phyloP scores from a whole-genome alignment of 1,140 invertebrate species.

The Pseudomyrmex concolor region DNA sequence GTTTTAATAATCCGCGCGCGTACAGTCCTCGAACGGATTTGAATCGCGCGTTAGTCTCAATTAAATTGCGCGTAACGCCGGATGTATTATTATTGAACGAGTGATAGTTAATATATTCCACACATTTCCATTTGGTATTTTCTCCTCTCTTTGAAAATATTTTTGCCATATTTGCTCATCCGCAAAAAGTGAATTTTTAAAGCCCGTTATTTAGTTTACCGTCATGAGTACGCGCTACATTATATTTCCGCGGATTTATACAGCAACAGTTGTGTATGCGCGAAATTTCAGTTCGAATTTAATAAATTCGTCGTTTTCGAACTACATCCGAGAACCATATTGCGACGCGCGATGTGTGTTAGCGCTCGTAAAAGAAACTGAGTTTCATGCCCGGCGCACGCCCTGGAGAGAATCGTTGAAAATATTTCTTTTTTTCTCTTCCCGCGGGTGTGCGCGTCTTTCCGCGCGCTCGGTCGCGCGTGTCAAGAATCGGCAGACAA shows the following conservation, averaged over 20 bases:
- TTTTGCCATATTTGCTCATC: background rate
- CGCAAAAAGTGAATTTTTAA: background rate
- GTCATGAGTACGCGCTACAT: background rate
- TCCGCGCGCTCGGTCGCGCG: background rate
- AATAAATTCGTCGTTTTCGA: background rate
- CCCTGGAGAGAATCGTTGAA: background rate
- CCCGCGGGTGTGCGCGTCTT: too few species aligned
- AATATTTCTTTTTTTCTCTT: slow-evolving; percentile 39
- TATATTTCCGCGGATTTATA: background rate
- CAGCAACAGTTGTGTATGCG: background rate
- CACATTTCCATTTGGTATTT: background rate
- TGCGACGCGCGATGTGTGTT: background rate
- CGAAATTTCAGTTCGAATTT: background rate
- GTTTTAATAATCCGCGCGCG: background rate
- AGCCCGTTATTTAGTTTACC: background rate
- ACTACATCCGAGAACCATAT: background rate
- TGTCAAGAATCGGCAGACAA: slow-evolving; percentile 13
- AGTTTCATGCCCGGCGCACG: background rate
- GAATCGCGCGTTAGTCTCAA: background rate
- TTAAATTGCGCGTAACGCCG: background rate
- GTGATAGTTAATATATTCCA: background rate
- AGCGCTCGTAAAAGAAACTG: too few species aligned
- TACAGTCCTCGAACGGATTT: background rate
- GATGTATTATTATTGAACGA: too few species aligned
- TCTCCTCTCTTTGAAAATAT: background rate